Evolutionary conservation across 2,797 vertebrate genomes (phyloP), one percentile per base, ranked within the genome.

Genomic region (Morus bassanus): DNA sequence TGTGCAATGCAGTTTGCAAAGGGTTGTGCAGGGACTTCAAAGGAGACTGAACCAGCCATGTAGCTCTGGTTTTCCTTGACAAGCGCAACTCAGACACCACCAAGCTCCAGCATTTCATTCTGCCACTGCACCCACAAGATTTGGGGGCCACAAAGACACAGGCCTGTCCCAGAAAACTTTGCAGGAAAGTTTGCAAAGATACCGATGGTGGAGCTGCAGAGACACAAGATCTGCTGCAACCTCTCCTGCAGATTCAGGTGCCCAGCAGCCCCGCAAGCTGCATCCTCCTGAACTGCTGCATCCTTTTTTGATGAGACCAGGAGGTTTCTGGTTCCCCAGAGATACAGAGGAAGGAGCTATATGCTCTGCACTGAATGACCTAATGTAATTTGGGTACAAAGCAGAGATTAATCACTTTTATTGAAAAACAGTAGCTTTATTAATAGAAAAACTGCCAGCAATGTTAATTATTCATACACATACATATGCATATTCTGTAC

Each of bases 391-490:
- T 63, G 27, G 54, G 45, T 68, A 73, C 91, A 96, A 89, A 96
- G 53, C 72, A 97, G 73, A 82, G 85, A 88, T 94, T 84, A 85
- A 94, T 96, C 94, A 86, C 72, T 92, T 88, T 73, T 89, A 92
- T 24, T 93, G 96, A 94, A 93, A 84, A 56, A 88, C 15, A 30
- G 50, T 35, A 89, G 41, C 57, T 88, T 89, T 77, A 83, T 53
- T 54, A 92, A 91, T 28, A 79, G 86, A 61, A 93, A 93, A 93
- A 25, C 56, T 91, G 45, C 33, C 68, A 74, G 91, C 83, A 92
- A 65, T 65, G 57, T 89, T 80, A 85, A 80, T 88, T 91, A 94
- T 39, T 88, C 91, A 77, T 48, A 75, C 22, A 79, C 2, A 4
- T 28, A 46, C 0, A 1, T 22, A 78, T 23, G 33, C 50, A 51